Conservation (phyloP, 2,888 invertebrate genomes). For the Oxyteleia sp. region DNA sequence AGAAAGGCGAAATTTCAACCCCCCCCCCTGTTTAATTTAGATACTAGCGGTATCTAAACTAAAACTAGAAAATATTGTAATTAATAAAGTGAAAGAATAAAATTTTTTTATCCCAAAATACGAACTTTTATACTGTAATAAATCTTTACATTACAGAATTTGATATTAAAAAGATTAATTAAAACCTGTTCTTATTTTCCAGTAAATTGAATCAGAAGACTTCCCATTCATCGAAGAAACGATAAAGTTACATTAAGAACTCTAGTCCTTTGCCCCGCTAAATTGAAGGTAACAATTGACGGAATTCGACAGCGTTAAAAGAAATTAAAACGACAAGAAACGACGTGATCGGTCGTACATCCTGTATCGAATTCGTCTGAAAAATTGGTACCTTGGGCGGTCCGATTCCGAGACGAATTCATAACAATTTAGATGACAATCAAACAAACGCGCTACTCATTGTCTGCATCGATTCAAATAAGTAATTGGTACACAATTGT, state of each 20-base stretch:
- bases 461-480: constrained; percentile 48
- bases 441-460: constrained; percentile 50
- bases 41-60: too few relatives aligned
- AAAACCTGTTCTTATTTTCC: too few relatives aligned
- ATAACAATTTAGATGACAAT: constrained; percentile 59
- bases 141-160: too few relatives aligned
- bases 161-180: too few relatives aligned
- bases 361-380: constrained; percentile 54
- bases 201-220: too few relatives aligned
- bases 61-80: too few relatives aligned
- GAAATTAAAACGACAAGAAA: constrained; percentile 56
- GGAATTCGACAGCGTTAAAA: constrained; percentile 20
- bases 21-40: too few relatives aligned
- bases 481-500: constrained; percentile 70
- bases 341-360: constrained; percentile 54
- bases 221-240: not conserved
- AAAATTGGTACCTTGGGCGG: constrained; percentile 56
- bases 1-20: too few relatives aligned
- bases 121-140: too few relatives aligned
- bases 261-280: not conserved
- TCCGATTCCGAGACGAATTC: constrained; percentile 25
- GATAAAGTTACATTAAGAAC: not conserved
- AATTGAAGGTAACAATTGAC: not conserved
- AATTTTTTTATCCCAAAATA: too few relatives aligned
- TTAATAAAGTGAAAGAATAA: too few relatives aligned